phyloP scores from a whole-genome alignment of 2,797 vertebrate genomes.

The Molossus alvarezi region DNA sequence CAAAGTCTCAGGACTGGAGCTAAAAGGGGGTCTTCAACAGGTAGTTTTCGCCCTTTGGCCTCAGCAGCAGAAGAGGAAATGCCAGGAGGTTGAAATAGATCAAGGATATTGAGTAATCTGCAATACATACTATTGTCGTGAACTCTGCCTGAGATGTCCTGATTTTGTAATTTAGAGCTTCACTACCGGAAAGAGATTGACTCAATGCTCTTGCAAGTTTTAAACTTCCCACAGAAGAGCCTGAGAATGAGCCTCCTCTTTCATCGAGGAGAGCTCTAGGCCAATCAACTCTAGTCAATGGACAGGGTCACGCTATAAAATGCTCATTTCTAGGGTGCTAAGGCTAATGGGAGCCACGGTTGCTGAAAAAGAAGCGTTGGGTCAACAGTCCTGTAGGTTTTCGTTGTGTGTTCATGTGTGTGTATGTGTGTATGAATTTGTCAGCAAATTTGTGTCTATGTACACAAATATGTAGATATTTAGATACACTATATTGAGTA shows the following conservation, averaged over 20 bases:
- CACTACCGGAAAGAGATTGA: background rate
- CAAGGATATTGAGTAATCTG: background rate
- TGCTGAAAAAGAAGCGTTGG: background rate
- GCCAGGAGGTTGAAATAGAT: background rate
- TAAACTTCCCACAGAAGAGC: background rate
- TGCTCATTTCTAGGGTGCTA: background rate
- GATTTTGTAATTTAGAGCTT: background rate
- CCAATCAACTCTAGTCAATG: background rate
- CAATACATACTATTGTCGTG: too few relatives aligned
- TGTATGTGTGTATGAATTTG: background rate
- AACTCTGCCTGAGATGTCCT: background rate
- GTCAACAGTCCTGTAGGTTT: background rate
- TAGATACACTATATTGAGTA: background rate
- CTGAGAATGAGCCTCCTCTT: background rate
- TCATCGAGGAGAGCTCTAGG: background rate
- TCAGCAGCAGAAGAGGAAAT: background rate
- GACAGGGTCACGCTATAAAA: background rate
- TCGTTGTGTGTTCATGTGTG: background rate
- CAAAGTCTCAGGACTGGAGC: background rate
- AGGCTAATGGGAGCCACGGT: background rate
- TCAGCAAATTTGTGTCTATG: background rate
- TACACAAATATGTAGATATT: background rate
- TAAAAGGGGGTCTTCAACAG: background rate
- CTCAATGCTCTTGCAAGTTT: background rate
- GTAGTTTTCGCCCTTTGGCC: background rate